Evolutionary conservation across 2,888 invertebrate genomes (phyloP).

Genomic region (Conomelus anceps): DNA sequence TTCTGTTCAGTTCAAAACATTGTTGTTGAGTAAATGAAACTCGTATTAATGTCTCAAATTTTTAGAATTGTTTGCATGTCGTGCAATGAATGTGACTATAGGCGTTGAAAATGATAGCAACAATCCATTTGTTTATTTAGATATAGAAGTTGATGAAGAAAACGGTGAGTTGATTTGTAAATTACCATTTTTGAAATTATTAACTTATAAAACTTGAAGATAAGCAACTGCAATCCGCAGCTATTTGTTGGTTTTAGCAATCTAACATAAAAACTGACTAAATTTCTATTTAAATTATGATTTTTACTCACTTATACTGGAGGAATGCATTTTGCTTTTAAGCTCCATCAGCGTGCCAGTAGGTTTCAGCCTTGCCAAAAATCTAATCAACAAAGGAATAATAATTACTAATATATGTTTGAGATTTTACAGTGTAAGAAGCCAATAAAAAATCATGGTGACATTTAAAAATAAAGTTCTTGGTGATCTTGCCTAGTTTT

Average conservation of each 20-base stretch:
- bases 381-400: neutral
- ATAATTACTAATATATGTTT: neutral
- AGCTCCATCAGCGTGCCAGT: too few species aligned
- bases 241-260: too few species aligned
- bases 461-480: neutral
- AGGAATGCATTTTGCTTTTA: too few species aligned
- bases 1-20: neutral
- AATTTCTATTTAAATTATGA: too few species aligned
- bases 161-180: neutral
- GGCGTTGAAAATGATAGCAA: neutral
- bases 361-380: neutral
- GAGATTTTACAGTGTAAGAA: neutral
- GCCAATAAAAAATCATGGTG: neutral
- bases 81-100: neutral
- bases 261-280: too few species aligned
- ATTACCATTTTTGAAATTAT: too few species aligned
- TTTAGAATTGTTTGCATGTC: neutral
- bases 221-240: too few species aligned
- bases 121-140: conserved; percentile 6
- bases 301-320: too few species aligned
- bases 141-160: neutral
- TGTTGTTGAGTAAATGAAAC: neutral
- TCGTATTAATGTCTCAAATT: neutral
- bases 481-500: neutral
- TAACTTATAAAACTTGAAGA: too few species aligned